These are phyloP conservation scores for Petrocephalus schoutedeni DNA, from an alignment of 2,797 vertebrate genomes.

Conservation along the genomic window DNA sequence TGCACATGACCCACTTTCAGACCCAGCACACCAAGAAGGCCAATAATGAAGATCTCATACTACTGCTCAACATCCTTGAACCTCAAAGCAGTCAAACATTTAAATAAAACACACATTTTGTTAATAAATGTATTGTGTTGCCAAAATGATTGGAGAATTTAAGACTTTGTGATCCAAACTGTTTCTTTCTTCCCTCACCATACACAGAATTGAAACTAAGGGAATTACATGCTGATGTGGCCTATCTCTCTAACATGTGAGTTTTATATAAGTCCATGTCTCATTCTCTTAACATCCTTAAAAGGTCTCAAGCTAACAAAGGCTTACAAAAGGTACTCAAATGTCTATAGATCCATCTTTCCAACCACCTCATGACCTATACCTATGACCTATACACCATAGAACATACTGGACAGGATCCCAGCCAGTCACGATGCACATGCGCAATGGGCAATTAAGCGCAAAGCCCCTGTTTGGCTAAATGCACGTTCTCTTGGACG, in stretches of 20 bases:
- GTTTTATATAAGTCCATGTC: background rate
- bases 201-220: background rate
- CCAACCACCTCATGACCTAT: background rate
- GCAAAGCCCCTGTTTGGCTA: background rate
- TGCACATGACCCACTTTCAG: background rate
- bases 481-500: background rate
- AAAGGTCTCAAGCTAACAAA: background rate
- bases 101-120: slow-evolving; percentile 18
- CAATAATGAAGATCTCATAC: background rate
- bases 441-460: background rate
- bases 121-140: background rate
- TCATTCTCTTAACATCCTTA: background rate
- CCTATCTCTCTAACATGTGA: background rate
- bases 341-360: background rate
- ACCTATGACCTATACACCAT: background rate
- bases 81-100: background rate
- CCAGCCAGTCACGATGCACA: background rate
- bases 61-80: background rate
- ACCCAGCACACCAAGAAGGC: background rate
- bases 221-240: background rate
- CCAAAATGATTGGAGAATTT: slow-evolving; percentile 6
- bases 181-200: background rate
- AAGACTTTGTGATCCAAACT: background rate
- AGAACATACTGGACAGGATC: background rate
- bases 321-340: background rate